phyloP scores from a whole-genome alignment of 1,140 invertebrate genomes.

The Lutraria rhynchaena region DNA sequence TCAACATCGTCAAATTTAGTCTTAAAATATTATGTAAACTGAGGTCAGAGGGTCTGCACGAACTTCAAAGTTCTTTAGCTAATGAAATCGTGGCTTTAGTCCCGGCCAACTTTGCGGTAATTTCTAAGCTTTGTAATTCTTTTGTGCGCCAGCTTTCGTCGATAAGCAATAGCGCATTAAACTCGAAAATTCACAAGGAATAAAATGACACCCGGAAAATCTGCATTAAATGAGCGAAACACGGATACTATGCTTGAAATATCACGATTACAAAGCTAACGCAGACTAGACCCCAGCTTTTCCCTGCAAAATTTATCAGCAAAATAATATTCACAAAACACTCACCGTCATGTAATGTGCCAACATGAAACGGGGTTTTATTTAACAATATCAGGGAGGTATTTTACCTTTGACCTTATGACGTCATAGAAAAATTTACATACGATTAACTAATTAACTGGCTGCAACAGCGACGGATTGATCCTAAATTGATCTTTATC shows the following conservation, averaged over 20 bases:
- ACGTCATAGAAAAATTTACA: conserved; percentile 60
- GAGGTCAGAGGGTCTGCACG: conserved; percentile 45
- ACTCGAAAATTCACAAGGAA: conserved; percentile 43
- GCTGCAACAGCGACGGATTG: not conserved
- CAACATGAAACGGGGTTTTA: conserved; percentile 83
- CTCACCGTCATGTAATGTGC: conserved; percentile 85
- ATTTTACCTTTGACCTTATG: conserved; percentile 75
- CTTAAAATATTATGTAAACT: conserved; percentile 20
- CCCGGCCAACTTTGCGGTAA: not conserved
- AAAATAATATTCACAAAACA: conserved; percentile 85
- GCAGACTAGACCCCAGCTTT: conserved; percentile 74
- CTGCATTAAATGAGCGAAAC: conserved; percentile 67
- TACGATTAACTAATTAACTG: not conserved
- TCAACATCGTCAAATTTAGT: not conserved
- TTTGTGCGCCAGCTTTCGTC: conserved; percentile 15
- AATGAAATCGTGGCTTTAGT: too few relatives aligned
- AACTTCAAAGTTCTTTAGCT: conserved; percentile 5
- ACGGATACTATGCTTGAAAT: conserved; percentile 47
- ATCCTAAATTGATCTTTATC: not conserved
- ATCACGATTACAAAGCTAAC: conserved; percentile 50
- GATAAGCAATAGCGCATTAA: conserved; percentile 69
- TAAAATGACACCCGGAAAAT: conserved; percentile 48
- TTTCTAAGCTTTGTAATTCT: conserved; percentile 11
- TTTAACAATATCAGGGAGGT: conserved; percentile 70
- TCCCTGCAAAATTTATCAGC: conserved; percentile 84